Evolutionary conservation across 64 coral and sea anemone genomes (phyloP).

Genomic region (Porites australiensis): DNA sequence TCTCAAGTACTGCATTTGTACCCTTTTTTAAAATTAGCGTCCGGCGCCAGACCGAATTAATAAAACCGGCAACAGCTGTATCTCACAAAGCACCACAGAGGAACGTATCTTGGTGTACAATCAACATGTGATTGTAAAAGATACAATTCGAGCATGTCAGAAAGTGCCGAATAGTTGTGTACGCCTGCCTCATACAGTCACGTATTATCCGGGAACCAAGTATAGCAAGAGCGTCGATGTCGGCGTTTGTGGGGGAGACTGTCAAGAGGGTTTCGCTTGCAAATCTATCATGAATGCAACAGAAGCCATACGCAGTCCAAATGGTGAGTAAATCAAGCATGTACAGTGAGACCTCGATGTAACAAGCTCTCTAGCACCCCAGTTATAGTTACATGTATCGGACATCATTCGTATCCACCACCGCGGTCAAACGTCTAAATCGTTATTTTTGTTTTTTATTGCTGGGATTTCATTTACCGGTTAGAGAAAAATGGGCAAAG

Average conservation of each 20-base stretch:
- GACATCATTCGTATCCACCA: too few relatives aligned
- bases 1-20: too few relatives aligned
- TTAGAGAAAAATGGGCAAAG: too few relatives aligned
- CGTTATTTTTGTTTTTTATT: too few relatives aligned
- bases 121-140: not conserved
- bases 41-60: not conserved
- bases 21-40: not conserved
- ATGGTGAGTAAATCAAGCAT: not conserved
- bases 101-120: not conserved
- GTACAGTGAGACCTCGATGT: too few relatives aligned
- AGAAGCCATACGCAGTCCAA: not conserved
- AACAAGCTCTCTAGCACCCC: too few relatives aligned
- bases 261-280: not conserved
- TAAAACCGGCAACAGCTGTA: not conserved
- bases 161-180: not conserved
- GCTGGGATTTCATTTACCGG: too few relatives aligned
- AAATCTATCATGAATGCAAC: not conserved
- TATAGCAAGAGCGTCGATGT: not conserved
- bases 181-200: not conserved
- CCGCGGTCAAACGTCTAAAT: too few relatives aligned
- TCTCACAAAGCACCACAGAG: not conserved
- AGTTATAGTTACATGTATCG: too few relatives aligned
- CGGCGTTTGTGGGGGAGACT: not conserved
- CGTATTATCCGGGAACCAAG: not conserved
- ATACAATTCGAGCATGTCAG: not conserved